Base-by-base conservation (phyloP, 1,140 invertebrate species). In the Temnothorax longispinosus region DNA sequence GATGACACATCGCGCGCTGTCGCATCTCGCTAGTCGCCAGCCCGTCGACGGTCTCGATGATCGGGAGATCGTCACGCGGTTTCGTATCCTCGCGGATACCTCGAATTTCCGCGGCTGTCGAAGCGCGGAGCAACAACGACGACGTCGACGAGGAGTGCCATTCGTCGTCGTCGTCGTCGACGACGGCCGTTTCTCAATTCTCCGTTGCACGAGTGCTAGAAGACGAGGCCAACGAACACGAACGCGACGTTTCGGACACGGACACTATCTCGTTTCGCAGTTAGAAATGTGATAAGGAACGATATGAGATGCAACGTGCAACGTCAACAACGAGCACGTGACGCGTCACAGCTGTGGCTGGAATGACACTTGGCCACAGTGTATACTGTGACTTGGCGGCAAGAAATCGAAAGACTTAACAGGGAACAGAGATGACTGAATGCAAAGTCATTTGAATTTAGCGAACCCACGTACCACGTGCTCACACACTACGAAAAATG, bases 251-350 rank as follows among this genome's bases (percentile, higher is more conserved):
- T 15, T 13, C n/a, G n/a, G 27, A 27, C 71, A 32, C 56, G 58
- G 1, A 2, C 18, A 67, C 76, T 56, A 65, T 69, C 64, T 82
- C 71, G 38, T 44, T 6, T 2, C n/a, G 38, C 11, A 21, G n/a
- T 47, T 67, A 38, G 58, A 41, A 74, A 74, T 18, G 8, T 10
- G 88, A 87, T 87, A 90, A 89, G 44, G 1, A 58, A 27, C 21
- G n/a, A 78, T 6, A 21, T 3, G 47, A 50, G 47, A 50, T 11
- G 52, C 65, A 21, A 41, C 3, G 11, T 0, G n/a, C 44, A 27
- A 69, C n/a, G 18, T 44, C 21, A 47, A 56, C 65, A 27, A 54
- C 1, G 64, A 71, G 18, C 50, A 81, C 21, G 50, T 71, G 47
- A 56, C 38, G 5, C n/a, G 7, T 21, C 1, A 10, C 27, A 47